These are phyloP conservation scores for Sebastes diploproa DNA, from an alignment of 2,797 vertebrate genomes.

Conservation along the genomic window DNA sequence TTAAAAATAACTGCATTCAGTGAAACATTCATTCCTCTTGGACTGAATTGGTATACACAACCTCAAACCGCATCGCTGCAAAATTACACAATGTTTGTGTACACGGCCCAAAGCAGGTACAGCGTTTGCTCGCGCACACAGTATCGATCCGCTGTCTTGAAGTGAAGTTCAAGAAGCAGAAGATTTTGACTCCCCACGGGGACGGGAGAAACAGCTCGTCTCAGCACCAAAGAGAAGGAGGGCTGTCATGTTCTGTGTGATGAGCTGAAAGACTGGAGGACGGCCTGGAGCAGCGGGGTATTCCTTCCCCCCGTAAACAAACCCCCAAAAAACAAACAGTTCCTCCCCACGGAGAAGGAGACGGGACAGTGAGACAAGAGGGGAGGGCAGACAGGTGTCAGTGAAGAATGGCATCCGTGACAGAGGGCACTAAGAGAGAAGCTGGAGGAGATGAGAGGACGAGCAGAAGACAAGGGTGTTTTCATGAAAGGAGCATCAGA, in stretches of 20 bases:
- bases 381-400: conserved; percentile 77
- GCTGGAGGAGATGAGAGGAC: conserved; percentile 49
- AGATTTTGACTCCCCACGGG: conserved; percentile 78
- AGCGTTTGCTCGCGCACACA: conserved; percentile 52
- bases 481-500: conserved; percentile 49
- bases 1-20: conserved; percentile 29
- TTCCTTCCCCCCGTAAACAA: conserved; percentile 80
- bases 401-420: conserved; percentile 70
- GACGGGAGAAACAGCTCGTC: conserved; percentile 77
- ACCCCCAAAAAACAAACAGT: conserved; percentile 79
- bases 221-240: conserved; percentile 83
- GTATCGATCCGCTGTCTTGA: conserved; percentile 80
- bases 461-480: conserved; percentile 23
- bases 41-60: conserved; percentile 38
- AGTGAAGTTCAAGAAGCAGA: conserved; percentile 80
- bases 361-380: conserved; percentile 69
- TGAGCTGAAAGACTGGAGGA: conserved; percentile 81
- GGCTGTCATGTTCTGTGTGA: conserved; percentile 85
- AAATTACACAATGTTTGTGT: conserved; percentile 70
- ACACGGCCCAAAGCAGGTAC: conserved; percentile 68
- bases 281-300: conserved; percentile 77
- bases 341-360: conserved; percentile 75
- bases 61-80: conserved; percentile 52
- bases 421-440: conserved; percentile 63
- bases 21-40: conserved; percentile 50